Conservation (phyloP, 2,888 invertebrate genomes). For the Heliconius ethilla region DNA sequence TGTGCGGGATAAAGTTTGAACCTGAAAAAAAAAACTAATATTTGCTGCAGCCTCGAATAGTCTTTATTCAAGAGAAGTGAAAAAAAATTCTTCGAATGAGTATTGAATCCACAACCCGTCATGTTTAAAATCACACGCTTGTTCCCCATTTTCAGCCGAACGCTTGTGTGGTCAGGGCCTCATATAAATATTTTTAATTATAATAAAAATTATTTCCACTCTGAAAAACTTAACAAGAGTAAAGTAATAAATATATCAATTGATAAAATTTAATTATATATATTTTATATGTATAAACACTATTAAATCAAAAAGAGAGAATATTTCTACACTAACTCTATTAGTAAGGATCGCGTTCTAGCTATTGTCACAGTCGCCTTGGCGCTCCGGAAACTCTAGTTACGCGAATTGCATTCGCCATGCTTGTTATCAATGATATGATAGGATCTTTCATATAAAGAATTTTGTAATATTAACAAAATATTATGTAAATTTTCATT, state of each 20-base stretch:
- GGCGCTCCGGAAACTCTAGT: conserved; percentile 61
- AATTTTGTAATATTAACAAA: not conserved
- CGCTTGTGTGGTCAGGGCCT: no score
- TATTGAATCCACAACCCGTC: no score
- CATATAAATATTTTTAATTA: no score
- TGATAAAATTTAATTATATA: not conserved
- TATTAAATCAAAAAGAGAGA: not conserved
- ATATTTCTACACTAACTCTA: not conserved
- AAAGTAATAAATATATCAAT: not conserved
- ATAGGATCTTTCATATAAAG: conserved; percentile 5
- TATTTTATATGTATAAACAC: not conserved
- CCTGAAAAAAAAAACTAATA: no score
- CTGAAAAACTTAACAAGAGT: no score
- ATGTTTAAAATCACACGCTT: no score
- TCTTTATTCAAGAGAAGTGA: not conserved
- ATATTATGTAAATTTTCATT: not conserved
- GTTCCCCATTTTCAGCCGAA: no score
- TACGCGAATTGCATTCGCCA: conserved; percentile 69
- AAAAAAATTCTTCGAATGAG: not conserved
- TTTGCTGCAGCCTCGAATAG: not conserved
- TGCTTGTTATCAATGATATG: conserved; percentile 54
- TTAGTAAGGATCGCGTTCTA: not conserved
- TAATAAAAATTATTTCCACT: no score
- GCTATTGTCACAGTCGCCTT: conserved; percentile 25
- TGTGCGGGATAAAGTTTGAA: no score